These are phyloP conservation scores for Drosophila picticornis DNA, from an alignment of 2,888 invertebrate species.

Conservation along the genomic window DNA sequence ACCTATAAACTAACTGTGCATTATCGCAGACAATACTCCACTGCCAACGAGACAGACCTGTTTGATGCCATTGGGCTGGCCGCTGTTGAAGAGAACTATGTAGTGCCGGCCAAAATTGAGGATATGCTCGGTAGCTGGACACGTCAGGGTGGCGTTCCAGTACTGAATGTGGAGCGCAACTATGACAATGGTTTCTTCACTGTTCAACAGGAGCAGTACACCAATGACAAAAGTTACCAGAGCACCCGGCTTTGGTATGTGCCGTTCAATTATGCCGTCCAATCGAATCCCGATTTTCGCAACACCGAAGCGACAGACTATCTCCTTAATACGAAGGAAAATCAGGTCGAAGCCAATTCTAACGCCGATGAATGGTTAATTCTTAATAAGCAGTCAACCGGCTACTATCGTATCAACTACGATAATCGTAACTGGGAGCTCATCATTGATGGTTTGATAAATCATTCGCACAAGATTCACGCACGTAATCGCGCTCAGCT, in stretches of 20 bases:
- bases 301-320: slow-evolving; percentile 77
- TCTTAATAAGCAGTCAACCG: slow-evolving; percentile 83
- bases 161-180: slow-evolving; percentile 86
- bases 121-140: slow-evolving; percentile 88
- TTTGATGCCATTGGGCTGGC: slow-evolving; percentile 76
- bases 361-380: slow-evolving; percentile 79
- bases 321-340: slow-evolving; percentile 47
- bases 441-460: slow-evolving; percentile 88
- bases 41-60: slow-evolving; percentile 76
- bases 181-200: slow-evolving; percentile 85
- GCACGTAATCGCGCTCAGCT: slow-evolving; percentile 93
- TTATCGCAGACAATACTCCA: slow-evolving; percentile 25
- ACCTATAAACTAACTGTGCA: not conserved
- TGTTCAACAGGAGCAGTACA: slow-evolving; percentile 86
- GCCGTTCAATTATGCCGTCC: slow-evolving; percentile 81
- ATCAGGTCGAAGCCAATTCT: slow-evolving; percentile 37
- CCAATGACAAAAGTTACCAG: slow-evolving; percentile 56
- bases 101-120: slow-evolving; percentile 86
- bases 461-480: slow-evolving; percentile 88
- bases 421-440: slow-evolving; percentile 89
- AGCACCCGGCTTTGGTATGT: slow-evolving; percentile 74
- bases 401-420: slow-evolving; percentile 89
- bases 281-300: slow-evolving; percentile 78
- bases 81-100: slow-evolving; percentile 66
- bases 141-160: slow-evolving; percentile 87